phyloP scores from a whole-genome alignment of 2,797 vertebrate species.

The Parauchenoglanis punctatus region DNA sequence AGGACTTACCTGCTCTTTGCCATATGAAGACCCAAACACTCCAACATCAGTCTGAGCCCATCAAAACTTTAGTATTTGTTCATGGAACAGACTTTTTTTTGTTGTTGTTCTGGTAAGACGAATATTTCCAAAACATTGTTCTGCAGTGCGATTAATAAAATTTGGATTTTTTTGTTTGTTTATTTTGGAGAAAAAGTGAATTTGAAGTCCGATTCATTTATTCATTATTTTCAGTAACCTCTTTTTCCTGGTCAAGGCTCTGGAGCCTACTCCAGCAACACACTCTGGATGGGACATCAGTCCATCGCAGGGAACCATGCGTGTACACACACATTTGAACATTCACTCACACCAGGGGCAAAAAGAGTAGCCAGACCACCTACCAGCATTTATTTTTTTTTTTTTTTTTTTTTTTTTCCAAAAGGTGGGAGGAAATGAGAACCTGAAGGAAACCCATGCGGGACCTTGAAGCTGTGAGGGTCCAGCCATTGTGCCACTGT shows the following conservation, averaged over 20 bases:
- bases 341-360: neutral
- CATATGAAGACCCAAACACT: neutral
- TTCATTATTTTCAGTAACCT: neutral
- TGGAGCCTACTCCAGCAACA: neutral
- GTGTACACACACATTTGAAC: neutral
- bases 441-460: neutral
- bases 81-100: neutral
- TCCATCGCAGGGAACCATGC: neutral
- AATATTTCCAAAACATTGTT: neutral
- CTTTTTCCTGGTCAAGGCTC: neutral
- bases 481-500: neutral
- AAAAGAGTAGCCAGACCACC: neutral
- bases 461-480: neutral
- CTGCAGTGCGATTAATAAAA: neutral
- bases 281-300: neutral
- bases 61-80: neutral
- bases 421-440: neutral
- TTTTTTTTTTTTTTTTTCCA: too few relatives aligned
- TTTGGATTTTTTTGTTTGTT: neutral
- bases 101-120: neutral
- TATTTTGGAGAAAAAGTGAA: neutral
- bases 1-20: neutral
- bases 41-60: neutral
- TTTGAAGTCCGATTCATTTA: neutral
- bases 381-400: neutral